Percentiles rank a stretch among this genome's conserved stretches.
These are phyloP conservation scores for Drosophila mojavensis DNA, from an alignment of 1,140 invertebrate species.

Conservation along the genomic window DNA sequence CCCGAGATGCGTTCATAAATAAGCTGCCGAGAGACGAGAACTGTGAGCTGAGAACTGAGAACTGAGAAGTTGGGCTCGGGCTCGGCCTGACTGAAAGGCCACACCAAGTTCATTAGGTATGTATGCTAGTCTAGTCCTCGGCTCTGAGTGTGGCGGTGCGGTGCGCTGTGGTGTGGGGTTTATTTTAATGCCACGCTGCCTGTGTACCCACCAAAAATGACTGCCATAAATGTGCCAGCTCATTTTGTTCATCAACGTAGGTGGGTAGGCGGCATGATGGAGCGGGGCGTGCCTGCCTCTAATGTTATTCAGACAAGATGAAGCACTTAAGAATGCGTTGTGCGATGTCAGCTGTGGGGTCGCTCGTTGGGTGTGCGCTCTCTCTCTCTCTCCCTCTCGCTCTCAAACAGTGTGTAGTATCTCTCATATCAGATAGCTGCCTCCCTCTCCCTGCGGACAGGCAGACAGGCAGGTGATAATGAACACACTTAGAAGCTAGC, in stretches of 20 bases:
- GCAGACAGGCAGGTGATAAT: conserved; percentile 73
- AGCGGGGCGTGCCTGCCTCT: conserved; percentile 37
- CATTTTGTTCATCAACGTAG: conserved; percentile 50
- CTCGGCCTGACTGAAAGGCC: conserved; percentile 46
- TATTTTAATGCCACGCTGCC: conserved; percentile 59
- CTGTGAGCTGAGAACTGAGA: not conserved
- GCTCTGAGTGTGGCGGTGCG: not conserved
- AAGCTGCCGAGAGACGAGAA: not conserved
- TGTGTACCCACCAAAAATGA: conserved; percentile 59
- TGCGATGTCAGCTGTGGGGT: conserved; percentile 60
- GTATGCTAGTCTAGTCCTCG: conserved; percentile 51
- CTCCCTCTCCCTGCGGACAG: not conserved
- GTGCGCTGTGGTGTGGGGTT: conserved; percentile 17
- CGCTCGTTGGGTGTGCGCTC: not conserved
- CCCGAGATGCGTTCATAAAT: conserved; percentile 43
- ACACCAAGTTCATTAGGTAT: conserved; percentile 77
- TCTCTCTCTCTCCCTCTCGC: no score
- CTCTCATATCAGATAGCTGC: conserved; percentile 18
- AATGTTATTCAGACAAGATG: conserved; percentile 81
- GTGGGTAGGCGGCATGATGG: not conserved
- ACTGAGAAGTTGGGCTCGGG: not conserved
- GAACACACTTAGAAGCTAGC: conserved; percentile 61
- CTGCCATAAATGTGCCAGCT: conserved; percentile 79
- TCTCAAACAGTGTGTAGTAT: not conserved
- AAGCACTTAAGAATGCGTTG: conserved; percentile 78